Base-by-base conservation (phyloP, 2,113 vertebrate species). In the Porphyrio hochstetteri region DNA sequence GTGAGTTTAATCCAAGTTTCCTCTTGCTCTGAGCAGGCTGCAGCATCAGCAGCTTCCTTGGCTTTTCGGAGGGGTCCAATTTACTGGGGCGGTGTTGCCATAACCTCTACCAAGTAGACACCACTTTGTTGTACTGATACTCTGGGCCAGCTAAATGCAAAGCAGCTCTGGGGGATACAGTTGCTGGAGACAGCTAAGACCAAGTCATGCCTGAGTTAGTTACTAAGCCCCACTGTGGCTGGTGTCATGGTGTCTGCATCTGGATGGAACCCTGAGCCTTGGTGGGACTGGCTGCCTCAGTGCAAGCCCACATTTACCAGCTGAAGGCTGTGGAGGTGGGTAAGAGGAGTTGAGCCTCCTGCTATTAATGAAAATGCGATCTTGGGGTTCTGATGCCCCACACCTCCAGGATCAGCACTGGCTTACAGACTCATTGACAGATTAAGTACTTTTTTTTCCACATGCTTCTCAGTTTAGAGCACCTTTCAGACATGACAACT, bases 221-320 rank as follows among this genome's bases (percentile, higher is more conserved):
- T 70, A 42, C 20, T 7, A 36, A 55, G 57, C 31, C 21, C 33
- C 2, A 1, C 35, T 5, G 46, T 15, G 11, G 40, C 36, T 2
- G 1, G 8, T 48, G n/a, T 25, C 33, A 6, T 0, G 28, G 21
- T 28, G 29, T 18, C 31, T 67, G 86, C 29, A 40, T 64, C 46
- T 68, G 48, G 18, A 21, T 9, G 42, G 42, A 16, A 55, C 27
- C 44, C 31, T n/a, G 13, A 61, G 29, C 10, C 60, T 33, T 0
- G 0, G 31, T 0, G 4, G 35, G 40, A 11, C 35, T 61, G 56
- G 17, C 20, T 38, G 52, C 44, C n/a, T 71, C 59, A 6, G 11
- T 10, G 31, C 0, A 0, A 50, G 21, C 36, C 44, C 33, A 8
- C 0, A 0, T 8, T 31, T 5, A 13, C 17, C 65, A 63, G 38